Evolutionary conservation across 2,113 vertebrate species (phyloP).

Genomic region (Dolichallabes microphthalmus): DNA sequence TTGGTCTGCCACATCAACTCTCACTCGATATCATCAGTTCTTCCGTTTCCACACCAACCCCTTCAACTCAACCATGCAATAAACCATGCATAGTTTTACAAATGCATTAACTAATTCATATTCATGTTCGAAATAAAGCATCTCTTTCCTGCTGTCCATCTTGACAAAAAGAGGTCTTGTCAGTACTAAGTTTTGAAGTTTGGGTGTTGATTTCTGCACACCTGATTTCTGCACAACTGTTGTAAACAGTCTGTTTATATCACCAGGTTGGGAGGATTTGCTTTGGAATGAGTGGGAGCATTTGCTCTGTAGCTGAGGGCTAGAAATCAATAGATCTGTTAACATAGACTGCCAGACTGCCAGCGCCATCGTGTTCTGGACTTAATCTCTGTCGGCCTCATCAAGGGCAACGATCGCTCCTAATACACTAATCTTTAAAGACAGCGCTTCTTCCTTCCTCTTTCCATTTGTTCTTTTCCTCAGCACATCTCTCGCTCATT

Average conservation of each 20-base stretch:
- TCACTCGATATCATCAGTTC: conserved; percentile 7
- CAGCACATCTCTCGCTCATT: conserved; percentile 11
- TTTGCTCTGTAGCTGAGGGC: conserved; percentile 42
- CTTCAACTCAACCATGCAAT: neutral
- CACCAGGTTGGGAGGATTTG: conserved; percentile 60
- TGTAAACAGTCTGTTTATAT: conserved; percentile 51
- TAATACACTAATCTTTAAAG: conserved; percentile 36
- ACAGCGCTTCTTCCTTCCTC: conserved; percentile 31
- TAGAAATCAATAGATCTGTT: conserved; percentile 65
- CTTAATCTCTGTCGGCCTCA: conserved; percentile 35
- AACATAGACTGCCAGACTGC: conserved; percentile 57
- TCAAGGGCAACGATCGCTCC: conserved; percentile 25
- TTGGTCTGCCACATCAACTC: conserved; percentile 19
- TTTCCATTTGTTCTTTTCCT: conserved; percentile 24
- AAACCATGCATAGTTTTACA: neutral
- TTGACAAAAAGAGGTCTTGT: neutral
- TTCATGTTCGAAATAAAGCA: neutral
- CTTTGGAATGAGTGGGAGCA: conserved; percentile 56
- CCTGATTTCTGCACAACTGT: neutral
- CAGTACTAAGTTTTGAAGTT: neutral
- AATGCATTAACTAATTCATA: neutral
- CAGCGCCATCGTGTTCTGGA: conserved; percentile 41
- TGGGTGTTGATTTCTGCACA: neutral
- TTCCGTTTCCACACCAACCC: neutral
- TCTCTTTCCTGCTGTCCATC: neutral